Conservation (phyloP, 2,113 vertebrate genomes). For the Furnarius figulus region DNA sequence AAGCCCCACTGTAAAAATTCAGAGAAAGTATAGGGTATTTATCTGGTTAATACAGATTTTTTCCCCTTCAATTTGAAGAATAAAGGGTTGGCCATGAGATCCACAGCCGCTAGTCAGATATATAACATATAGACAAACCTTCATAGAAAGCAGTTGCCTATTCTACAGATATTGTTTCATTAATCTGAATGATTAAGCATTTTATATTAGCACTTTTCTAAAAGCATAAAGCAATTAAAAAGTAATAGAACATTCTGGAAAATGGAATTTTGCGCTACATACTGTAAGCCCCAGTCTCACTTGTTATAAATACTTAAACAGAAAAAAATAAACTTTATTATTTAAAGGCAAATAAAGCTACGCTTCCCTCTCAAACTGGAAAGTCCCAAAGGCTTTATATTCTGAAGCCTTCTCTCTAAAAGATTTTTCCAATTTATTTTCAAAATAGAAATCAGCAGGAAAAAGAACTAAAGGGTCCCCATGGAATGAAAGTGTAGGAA, state of each 20-base stretch:
- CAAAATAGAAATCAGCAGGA: constrained; percentile 47
- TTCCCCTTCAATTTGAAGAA: neutral
- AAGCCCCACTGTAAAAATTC: neutral
- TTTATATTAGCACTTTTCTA: neutral
- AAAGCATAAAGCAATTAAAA: constrained; percentile 54
- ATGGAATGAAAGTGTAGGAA: neutral
- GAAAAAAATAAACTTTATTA: constrained; percentile 57
- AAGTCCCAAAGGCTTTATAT: constrained; percentile 33
- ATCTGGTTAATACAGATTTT: neutral
- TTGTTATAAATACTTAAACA: constrained; percentile 66
- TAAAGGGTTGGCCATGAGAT: neutral
- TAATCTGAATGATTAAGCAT: constrained; percentile 18
- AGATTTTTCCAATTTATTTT: constrained; percentile 59
- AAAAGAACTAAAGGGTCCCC: constrained; percentile 26
- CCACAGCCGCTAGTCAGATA: neutral
- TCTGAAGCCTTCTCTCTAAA: constrained; percentile 21
- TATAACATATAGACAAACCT: neutral
- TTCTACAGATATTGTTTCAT: neutral
- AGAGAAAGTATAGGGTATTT: neutral
- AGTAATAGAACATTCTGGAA: constrained; percentile 1
- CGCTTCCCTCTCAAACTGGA: neutral
- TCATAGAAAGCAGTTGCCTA: neutral
- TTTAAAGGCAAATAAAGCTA: constrained; percentile 65
- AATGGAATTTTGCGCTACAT: neutral
- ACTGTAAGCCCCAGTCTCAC: constrained; percentile 40